phyloP scores from a whole-genome alignment of 2,113 vertebrate species.

The Helogale parvula region DNA sequence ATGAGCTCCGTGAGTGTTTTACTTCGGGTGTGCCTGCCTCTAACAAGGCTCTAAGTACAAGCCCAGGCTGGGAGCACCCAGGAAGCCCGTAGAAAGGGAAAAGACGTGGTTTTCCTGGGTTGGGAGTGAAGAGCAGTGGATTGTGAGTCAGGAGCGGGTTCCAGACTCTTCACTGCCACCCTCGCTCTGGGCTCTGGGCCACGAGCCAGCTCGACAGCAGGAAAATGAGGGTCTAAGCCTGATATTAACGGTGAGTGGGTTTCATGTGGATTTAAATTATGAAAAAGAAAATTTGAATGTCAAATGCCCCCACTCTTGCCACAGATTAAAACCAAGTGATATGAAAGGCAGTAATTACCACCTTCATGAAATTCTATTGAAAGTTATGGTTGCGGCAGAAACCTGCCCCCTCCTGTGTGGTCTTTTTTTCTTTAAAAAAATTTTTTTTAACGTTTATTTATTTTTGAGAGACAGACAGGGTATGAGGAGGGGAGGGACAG shows the following conservation, averaged over 20 bases:
- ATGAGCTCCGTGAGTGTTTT: background rate
- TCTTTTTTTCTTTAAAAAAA: too few relatives aligned
- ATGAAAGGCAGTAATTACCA: slow-evolving; percentile 26
- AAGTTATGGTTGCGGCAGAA: background rate
- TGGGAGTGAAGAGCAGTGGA: background rate
- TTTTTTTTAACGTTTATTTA: too few relatives aligned
- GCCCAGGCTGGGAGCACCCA: background rate
- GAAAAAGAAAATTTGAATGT: slow-evolving; percentile 54
- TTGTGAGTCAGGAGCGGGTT: background rate
- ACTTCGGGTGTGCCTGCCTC: background rate
- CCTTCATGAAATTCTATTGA: background rate
- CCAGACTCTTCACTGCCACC: too few relatives aligned
- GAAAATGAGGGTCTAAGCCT: background rate
- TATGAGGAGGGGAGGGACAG: too few relatives aligned
- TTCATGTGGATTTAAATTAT: slow-evolving; percentile 36
- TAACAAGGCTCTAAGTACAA: background rate
- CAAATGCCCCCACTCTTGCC: slow-evolving; percentile 45
- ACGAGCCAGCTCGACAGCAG: background rate
- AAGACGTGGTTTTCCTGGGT: background rate
- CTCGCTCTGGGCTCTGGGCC: background rate
- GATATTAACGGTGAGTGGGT: background rate
- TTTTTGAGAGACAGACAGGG: too few relatives aligned
- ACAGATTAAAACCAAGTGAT: slow-evolving; percentile 33
- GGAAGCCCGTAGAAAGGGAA: background rate
- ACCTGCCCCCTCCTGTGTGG: background rate